Evolutionary conservation across 2,888 invertebrate genomes (phyloP).

Genomic region (Andrena marginata): DNA sequence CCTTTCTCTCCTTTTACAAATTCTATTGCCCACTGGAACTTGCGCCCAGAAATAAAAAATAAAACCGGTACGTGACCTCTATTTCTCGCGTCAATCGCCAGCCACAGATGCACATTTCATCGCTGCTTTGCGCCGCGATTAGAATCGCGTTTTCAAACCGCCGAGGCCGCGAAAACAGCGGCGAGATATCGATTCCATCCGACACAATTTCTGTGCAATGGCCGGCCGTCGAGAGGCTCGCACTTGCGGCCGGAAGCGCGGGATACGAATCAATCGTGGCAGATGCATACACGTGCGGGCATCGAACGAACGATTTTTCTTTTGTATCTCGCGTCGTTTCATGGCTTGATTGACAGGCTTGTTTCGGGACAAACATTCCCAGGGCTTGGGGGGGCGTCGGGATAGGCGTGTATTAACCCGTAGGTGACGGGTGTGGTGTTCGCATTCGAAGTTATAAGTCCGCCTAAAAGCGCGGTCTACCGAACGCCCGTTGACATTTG

Average conservation of each 20-base stretch:
- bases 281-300: background rate
- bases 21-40: too few species aligned
- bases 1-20: too few species aligned
- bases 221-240: background rate
- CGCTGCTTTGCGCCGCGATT: slow-evolving; percentile 23
- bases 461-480: background rate
- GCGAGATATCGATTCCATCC: slow-evolving; percentile 63
- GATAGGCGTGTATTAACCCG: slow-evolving; percentile 16
- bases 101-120: background rate
- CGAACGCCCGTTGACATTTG: background rate
- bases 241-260: slow-evolving; percentile 27
- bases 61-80: too few species aligned
- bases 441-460: slow-evolving; percentile 10
- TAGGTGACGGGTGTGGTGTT: background rate
- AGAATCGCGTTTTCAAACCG: slow-evolving; percentile 17
- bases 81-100: background rate
- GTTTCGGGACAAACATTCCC: slow-evolving; percentile 32
- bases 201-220: slow-evolving; percentile 55
- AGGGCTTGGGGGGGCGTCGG: too few species aligned
- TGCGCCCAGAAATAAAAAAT: too few species aligned
- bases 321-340: slow-evolving; percentile 33
- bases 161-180: slow-evolving; percentile 42
- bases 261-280: slow-evolving; percentile 23
- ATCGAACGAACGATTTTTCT: slow-evolving; percentile 29
- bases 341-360: slow-evolving; percentile 45